Base-by-base conservation (phyloP, 2,113 vertebrate species). In the Colinus virginianus region DNA sequence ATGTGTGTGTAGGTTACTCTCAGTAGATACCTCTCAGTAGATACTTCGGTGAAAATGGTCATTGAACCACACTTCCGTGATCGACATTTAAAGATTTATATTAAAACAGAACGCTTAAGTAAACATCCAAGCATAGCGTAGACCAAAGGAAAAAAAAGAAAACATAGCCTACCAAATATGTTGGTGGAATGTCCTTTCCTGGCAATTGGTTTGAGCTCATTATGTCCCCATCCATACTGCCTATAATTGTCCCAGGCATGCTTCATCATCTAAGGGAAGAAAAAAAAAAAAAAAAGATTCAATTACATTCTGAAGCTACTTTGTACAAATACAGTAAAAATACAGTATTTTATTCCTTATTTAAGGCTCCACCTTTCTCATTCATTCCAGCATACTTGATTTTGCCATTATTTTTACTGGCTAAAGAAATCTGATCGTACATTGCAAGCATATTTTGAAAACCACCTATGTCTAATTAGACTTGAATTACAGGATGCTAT, bases 171-270 rank as follows among this genome's bases (percentile, higher is more conserved):
- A 99, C 99, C 99, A 90, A 99, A 99, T 97, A 99, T 99, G 97
- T 99, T 99, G 85, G 99, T 99, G 96, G 99, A 98, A 98, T 99
- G 99, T 97, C 99, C 99, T 98, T 99, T 99, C 97, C 98, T 99
- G 92, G 99, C 99, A 93, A 99, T 98, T 80, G 99, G 99, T 97
- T 99, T 99, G 94, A 99, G 98, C 96, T 99, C 99, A 72, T 99
- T 99, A 97, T 99, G 99, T 72, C 99, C 99, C 99, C 99, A 99
- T 95, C 99, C 99, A 51, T 99, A 99, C 49, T 98, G 98, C 75
- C 98, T 97, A 77, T 99, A 99, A 98, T 98, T 99, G 98, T 99
- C 98, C 99, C 99, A 99, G 12, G 99, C 99, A 91, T 99, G 99
- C 93, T 99, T 99, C 99, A 99, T 99, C 99, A 99, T 99, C 99